These are phyloP conservation scores for Doryteuthis pealeii DNA, from an alignment of 1,140 invertebrate species.

Conservation along the genomic window DNA sequence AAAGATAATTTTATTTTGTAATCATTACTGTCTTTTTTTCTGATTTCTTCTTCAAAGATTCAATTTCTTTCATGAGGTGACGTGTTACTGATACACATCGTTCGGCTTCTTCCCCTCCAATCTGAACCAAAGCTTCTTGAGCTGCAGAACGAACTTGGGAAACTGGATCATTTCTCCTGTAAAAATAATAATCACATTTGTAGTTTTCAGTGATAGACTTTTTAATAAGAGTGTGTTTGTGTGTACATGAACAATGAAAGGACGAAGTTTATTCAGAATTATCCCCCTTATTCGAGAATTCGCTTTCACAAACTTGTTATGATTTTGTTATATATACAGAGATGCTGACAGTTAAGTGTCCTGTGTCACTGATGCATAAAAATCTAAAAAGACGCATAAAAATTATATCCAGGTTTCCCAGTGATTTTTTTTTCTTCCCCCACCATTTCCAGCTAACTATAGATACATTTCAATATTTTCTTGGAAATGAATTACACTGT, in stretches of 20 bases:
- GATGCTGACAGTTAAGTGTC: no score
- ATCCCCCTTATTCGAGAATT: neutral
- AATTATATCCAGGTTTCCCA: no score
- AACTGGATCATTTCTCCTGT: conserved; percentile 50
- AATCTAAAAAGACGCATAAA: no score
- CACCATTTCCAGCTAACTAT: no score
- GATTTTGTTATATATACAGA: no score
- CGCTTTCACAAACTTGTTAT: no score
- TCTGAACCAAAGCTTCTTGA: conserved; percentile 38
- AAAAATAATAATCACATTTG: conserved; percentile 11
- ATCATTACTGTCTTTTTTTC: no score
- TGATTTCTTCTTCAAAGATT: conserved; percentile 18
- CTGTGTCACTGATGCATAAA: no score
- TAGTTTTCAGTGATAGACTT: neutral
- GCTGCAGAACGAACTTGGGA: conserved; percentile 45
- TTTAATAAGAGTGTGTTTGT: neutral
- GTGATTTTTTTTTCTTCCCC: no score
- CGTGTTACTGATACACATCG: conserved; percentile 42
- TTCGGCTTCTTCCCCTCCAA: conserved; percentile 39
- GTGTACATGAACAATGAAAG: neutral
- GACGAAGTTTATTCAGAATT: neutral
- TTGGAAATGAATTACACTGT: no score
- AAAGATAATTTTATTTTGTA: no score
- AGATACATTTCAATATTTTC: no score
- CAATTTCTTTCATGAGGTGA: conserved; percentile 41